A percentile compares a stretch with the other conserved stretches of the same genome.
These are phyloP conservation scores for Cosmia pyralina DNA, from an alignment of 2,888 invertebrate species.

Conservation along the genomic window DNA sequence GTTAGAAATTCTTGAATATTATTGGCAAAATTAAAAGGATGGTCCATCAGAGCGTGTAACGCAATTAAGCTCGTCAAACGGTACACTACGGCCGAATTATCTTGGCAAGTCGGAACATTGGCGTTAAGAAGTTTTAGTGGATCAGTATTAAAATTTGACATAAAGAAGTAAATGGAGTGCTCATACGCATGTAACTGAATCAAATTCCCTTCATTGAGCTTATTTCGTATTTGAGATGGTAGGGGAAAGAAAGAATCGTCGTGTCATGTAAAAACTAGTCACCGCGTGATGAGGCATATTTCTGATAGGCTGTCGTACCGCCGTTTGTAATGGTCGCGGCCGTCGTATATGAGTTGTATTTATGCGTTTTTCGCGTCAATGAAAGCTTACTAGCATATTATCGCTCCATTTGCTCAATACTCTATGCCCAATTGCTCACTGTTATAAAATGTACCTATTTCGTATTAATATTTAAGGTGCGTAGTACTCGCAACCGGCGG, in stretches of 20 bases:
- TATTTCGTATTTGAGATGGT: slow-evolving; percentile 12
- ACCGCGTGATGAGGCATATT: slow-evolving; percentile 36
- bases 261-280: slow-evolving; percentile 47
- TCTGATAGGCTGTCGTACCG: slow-evolving; percentile 13
- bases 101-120: too few species aligned
- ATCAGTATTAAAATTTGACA: background rate
- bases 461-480: too few species aligned
- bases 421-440: background rate
- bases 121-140: background rate
- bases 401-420: background rate
- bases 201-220: slow-evolving; percentile 20
- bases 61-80: background rate
- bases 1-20: background rate
- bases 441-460: too few species aligned
- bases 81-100: too few species aligned
- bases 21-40: background rate
- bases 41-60: too few species aligned
- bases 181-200: slow-evolving; percentile 40
- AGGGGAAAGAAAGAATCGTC: slow-evolving; percentile 30
- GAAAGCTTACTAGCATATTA: background rate
- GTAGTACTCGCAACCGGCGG: too few species aligned
- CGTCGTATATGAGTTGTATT: slow-evolving; percentile 8
- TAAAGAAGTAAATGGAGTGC: slow-evolving; percentile 37
- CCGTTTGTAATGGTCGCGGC: too few species aligned
- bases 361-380: background rate